Base-by-base conservation (phyloP, 2,797 vertebrate genomes). In the Dermochelys coriacea region DNA sequence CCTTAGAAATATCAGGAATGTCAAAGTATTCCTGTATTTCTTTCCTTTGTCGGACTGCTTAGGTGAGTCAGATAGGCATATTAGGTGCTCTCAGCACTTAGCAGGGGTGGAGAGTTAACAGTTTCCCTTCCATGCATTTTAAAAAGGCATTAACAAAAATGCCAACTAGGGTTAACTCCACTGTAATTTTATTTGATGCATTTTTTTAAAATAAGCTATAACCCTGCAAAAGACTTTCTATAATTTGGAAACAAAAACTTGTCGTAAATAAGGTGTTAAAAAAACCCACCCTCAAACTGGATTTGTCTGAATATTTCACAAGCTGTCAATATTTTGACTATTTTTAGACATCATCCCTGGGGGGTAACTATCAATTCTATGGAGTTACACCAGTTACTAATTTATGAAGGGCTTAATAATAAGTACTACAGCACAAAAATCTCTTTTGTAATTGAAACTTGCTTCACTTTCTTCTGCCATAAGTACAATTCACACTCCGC, bases 81-180 rank as follows among this genome's bases (percentile, higher is more conserved):
- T 68, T 54, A 12, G 55, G 15, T 37, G 47, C 27, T 84, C 55
- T 34, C 11, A 75, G 1, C 12, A 51, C 3, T 21, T n/a, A 21
- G 41, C 41, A 87, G 2, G 2, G 34, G 61, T n/a, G 16, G 16
- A 64, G 31, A 16, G 4, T 21, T 68, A 68, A 68, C 21, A 68
- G 37, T 41, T 71, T 71, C 61, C 61, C 11, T 52, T 49, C 68
- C 84, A 1, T n/a, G 18, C 0, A 61, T 29, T 49, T 93, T 45
- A 54, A 80, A 80, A 1, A 49, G 37, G 1, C 3, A 21, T n/a
- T 59, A 78, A 47, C 54, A 85, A 57, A 78, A 0, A 15, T 1
- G 79, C 0, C 0, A 47, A 61, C 31, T 9, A 86, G 0, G 1
- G 5, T 4, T 15, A 68, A 1, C 14, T 37, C 31, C 0, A 4